A percentile compares a stretch with the other conserved stretches of the same genome.
Evolutionary conservation across 2,113 vertebrate species (phyloP).

Genomic region (Acrocephalus arundinaceus): DNA sequence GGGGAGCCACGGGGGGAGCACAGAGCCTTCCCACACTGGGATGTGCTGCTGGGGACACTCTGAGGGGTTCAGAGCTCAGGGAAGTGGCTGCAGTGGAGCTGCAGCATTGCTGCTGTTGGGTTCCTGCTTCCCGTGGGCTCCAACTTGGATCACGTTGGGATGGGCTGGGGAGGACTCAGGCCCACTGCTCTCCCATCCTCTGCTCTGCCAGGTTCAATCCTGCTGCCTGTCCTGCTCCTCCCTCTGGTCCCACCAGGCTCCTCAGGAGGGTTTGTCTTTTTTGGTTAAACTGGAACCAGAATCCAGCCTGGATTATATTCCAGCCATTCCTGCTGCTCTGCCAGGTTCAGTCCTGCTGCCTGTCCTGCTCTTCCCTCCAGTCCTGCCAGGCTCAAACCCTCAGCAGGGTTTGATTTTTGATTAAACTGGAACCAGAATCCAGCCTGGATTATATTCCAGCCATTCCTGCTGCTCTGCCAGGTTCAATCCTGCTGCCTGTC

Average conservation of each 20-base stretch:
- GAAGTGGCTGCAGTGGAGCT: background rate
- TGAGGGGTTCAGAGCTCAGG: background rate
- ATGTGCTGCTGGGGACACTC: fast-evolving
- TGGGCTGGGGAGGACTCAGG: background rate
- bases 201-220: too few species aligned
- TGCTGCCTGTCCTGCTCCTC: too few species aligned
- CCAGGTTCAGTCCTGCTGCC: too few species aligned
- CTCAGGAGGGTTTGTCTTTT: background rate
- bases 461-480: too few species aligned
- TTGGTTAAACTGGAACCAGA: background rate
- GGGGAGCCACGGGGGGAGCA: fast-evolving
- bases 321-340: too few species aligned
- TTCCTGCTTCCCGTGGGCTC: background rate
- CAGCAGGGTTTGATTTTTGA: too few species aligned
- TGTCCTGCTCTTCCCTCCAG: too few species aligned
- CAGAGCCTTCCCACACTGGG: fast-evolving
- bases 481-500: too few species aligned
- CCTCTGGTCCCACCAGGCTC: background rate
- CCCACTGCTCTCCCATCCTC: background rate
- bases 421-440: too few species aligned
- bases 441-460: too few species aligned
- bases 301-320: too few species aligned
- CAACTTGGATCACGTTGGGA: background rate
- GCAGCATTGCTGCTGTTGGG: background rate
- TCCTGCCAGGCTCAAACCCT: too few species aligned